Percentiles rank a stretch among this genome's conserved stretches.
Evolutionary conservation across 92 coral and sea anemone species (phyloP).

Genomic region (Porites lobata): DNA sequence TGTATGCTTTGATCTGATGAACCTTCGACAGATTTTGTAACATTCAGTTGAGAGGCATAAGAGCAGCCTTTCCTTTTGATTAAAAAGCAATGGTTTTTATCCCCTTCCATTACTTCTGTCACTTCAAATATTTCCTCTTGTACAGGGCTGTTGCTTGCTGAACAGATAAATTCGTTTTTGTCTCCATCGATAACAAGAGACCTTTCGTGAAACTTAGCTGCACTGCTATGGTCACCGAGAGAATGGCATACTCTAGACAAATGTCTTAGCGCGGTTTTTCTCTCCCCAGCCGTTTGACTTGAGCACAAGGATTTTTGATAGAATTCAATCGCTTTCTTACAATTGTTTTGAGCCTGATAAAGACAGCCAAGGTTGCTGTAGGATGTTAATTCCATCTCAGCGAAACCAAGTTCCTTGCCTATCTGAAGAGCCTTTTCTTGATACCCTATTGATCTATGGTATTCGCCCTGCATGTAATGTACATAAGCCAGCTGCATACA

Average conservation of each 20-base stretch:
- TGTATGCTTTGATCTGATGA: not conserved
- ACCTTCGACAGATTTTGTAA: not conserved
- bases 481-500: conserved; percentile 1
- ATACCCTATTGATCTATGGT: not conserved
- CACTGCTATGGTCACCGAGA: not conserved
- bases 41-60: not conserved
- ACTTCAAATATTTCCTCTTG: not conserved
- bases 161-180: not conserved
- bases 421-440: not conserved
- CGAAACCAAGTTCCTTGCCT: not conserved
- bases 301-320: not conserved
- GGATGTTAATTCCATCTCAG: conserved; percentile 1
- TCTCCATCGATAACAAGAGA: not conserved
- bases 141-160: not conserved
- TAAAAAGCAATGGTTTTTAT: not conserved
- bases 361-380: not conserved
- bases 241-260: not conserved
- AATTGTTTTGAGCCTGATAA: not conserved
- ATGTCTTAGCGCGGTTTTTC: not conserved
- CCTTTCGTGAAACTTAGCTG: not conserved
- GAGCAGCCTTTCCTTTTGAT: not conserved
- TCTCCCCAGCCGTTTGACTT: not conserved
- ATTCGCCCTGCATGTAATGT: not conserved
- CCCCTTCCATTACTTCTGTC: conserved; percentile 3
- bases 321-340: not conserved